Conservation (phyloP, 2,888 invertebrate genomes). For the Stenotaenia linearis region DNA sequence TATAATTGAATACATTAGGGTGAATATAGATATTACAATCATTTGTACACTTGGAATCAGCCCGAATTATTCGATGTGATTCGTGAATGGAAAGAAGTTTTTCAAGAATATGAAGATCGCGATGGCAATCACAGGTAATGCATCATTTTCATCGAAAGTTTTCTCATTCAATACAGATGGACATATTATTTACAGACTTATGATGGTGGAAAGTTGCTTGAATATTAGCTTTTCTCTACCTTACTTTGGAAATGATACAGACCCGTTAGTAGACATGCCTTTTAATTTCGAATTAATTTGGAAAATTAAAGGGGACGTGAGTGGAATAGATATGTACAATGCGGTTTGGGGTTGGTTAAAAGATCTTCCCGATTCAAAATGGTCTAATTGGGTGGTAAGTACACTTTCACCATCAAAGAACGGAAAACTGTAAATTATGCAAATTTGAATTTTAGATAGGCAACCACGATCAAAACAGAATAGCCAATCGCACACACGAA, state of each 20-base stretch:
- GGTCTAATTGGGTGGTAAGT: constrained; percentile 68
- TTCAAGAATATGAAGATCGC: constrained; percentile 55
- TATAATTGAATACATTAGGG: no score
- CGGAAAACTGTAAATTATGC: background rate
- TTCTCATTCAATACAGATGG: constrained; percentile 47
- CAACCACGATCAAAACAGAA: constrained; percentile 44
- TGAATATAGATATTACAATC: constrained; percentile 30
- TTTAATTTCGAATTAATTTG: constrained; percentile 69
- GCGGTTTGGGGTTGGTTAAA: constrained; percentile 61
- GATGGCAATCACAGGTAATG: constrained; percentile 49
- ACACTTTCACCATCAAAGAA: background rate
- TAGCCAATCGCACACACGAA: constrained; percentile 49
- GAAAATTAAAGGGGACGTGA: constrained; percentile 44
- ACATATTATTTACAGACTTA: background rate
- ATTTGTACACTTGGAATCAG: constrained; percentile 38
- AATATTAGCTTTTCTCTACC: constrained; percentile 56
- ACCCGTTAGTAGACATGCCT: constrained; percentile 64
- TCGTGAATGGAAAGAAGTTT: constrained; percentile 57
- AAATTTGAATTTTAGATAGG: constrained; percentile 2
- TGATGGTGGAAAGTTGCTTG: constrained; percentile 40
- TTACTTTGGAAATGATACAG: constrained; percentile 58
- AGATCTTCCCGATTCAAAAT: constrained; percentile 55
- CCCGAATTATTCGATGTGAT: constrained; percentile 57
- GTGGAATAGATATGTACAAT: constrained; percentile 53
- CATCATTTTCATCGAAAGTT: constrained; percentile 45